A percentile compares a stretch with the other conserved stretches of the same genome.
Conservation (phyloP, 1,140 invertebrate genomes). For the Aleiodes sp. region DNA sequence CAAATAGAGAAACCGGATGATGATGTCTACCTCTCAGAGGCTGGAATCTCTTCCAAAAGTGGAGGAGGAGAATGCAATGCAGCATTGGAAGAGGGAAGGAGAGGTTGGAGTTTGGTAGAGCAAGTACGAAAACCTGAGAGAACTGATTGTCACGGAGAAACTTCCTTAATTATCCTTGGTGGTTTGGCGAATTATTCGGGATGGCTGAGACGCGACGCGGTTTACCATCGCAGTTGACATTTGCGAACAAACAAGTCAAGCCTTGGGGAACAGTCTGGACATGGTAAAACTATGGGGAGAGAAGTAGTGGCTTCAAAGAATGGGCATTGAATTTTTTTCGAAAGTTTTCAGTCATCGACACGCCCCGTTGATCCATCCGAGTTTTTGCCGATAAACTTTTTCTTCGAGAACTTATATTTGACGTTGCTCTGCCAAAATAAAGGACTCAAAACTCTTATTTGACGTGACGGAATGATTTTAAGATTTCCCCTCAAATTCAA, state of each 20-base stretch:
- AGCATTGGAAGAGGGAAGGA: conserved; percentile 37
- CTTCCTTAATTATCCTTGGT: conserved; percentile 62
- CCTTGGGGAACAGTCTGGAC: conserved; percentile 24
- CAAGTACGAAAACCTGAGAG: neutral
- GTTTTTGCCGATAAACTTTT: neutral
- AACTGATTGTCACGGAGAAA: conserved; percentile 59
- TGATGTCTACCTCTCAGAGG: neutral
- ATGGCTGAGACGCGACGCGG: conserved; percentile 40
- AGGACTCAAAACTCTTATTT: too few species aligned
- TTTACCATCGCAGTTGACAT: conserved; percentile 40
- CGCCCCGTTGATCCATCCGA: neutral
- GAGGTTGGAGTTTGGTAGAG: neutral
- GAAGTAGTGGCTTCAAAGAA: neutral
- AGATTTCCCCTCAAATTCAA: too few species aligned
- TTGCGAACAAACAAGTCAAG: conserved; percentile 40
- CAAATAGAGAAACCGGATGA: neutral
- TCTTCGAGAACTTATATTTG: too few species aligned
- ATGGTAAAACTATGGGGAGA: neutral
- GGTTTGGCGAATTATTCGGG: conserved; percentile 52
- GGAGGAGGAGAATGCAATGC: too few species aligned
- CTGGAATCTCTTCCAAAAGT: too few species aligned
- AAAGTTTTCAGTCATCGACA: neutral
- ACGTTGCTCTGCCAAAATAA: too few species aligned
- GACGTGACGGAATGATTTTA: too few species aligned
- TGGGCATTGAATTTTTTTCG: neutral